Percentiles rank a stretch among this genome's conserved stretches.
Evolutionary conservation across 2,888 invertebrate genomes (phyloP).

Genomic region (Trilocha varians): DNA sequence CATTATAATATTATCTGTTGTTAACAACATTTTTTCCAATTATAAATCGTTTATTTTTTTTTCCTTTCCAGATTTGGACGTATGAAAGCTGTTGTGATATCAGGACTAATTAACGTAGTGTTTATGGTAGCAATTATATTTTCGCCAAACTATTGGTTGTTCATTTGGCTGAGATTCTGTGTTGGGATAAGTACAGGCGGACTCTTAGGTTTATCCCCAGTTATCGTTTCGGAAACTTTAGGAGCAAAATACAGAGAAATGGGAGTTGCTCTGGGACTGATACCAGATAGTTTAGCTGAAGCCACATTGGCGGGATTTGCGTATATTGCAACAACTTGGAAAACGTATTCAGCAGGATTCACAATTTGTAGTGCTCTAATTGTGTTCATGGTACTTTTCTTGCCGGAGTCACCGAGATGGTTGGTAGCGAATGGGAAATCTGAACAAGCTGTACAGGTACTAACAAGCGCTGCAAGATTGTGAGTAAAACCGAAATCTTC

Average conservation of each 20-base stretch:
- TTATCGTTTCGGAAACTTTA: slow-evolving; percentile 72
- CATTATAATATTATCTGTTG: too few relatives aligned
- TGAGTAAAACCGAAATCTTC: slow-evolving; percentile 24
- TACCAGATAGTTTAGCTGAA: slow-evolving; percentile 29
- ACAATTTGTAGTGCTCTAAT: slow-evolving; percentile 23
- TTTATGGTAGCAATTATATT: slow-evolving; percentile 77
- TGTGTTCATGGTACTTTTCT: slow-evolving; percentile 20
- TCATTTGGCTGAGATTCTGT: slow-evolving; percentile 76
- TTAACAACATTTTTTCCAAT: too few relatives aligned
- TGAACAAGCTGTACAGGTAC: slow-evolving; percentile 25
- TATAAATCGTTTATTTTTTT: not conserved
- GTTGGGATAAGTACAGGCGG: slow-evolving; percentile 82
- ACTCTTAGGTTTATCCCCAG: slow-evolving; percentile 71
- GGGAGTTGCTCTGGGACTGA: slow-evolving; percentile 21
- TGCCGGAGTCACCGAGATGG: slow-evolving; percentile 51
- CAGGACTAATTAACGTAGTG: slow-evolving; percentile 76
- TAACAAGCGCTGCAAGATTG: slow-evolving; percentile 39
- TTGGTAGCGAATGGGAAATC: slow-evolving; percentile 31
- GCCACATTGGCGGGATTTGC: slow-evolving; percentile 29
- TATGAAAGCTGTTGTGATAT: slow-evolving; percentile 75
- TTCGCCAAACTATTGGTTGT: slow-evolving; percentile 69
- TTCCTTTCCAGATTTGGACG: slow-evolving; percentile 37
- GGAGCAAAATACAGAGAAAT: slow-evolving; percentile 60
- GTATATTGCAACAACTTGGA: slow-evolving; percentile 33
- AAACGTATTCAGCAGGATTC: slow-evolving; percentile 24